Percentiles rank a stretch among this genome's conserved stretches.
These are phyloP conservation scores for Neolamprologus brichardi DNA, from an alignment of 2,113 vertebrate genomes.

Conservation along the genomic window DNA sequence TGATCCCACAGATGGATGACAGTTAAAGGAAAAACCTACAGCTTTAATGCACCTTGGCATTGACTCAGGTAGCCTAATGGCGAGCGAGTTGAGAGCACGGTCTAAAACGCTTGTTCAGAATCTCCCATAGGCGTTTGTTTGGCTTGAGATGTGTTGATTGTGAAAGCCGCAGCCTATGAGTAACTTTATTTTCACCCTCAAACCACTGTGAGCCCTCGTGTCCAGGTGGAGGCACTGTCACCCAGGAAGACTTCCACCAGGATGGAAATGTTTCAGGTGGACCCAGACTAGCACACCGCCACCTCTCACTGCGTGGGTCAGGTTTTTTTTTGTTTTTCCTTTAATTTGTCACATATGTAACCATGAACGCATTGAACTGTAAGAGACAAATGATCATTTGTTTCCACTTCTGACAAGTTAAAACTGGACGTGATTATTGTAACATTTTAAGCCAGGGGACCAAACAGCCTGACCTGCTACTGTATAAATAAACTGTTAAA, in stretches of 20 bases:
- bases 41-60: not conserved
- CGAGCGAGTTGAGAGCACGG: not conserved
- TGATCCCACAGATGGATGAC: not conserved
- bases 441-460: conserved; percentile 32
- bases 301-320: not conserved
- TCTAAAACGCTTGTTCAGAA: not conserved
- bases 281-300: not conserved
- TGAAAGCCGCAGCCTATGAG: not conserved
- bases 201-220: not conserved
- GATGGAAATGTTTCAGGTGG: not conserved
- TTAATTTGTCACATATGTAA: not conserved
- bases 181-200: not conserved
- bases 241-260: not conserved
- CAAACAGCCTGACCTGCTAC: conserved; percentile 36
- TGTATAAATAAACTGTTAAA: conserved; percentile 48
- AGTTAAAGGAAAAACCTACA: not conserved
- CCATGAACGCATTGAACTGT: not conserved
- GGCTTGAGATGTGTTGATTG: not conserved
- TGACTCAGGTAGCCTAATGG: not conserved
- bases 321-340: not conserved
- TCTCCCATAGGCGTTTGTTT: rapidly evolving
- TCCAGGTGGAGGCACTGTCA: not conserved
- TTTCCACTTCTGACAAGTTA: not conserved
- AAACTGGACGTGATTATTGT: not conserved
- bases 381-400: not conserved